phyloP scores from a whole-genome alignment of 1,140 invertebrate genomes.

The Platyura marginata region DNA sequence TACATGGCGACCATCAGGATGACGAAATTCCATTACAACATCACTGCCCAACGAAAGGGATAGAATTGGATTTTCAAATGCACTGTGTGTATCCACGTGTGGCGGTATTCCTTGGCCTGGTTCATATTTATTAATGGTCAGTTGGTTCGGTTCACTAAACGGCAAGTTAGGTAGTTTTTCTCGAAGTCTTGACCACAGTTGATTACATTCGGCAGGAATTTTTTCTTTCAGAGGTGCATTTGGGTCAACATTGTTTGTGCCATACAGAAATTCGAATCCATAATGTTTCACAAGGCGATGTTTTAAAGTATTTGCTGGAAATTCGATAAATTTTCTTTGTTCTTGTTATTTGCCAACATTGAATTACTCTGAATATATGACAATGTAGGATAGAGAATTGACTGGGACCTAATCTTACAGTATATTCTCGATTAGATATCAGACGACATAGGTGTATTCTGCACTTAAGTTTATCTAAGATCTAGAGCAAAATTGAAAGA shows the following conservation, averaged over 20 bases:
- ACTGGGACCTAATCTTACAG: too few relatives aligned
- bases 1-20: conserved; percentile 31
- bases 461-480: too few relatives aligned
- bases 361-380: too few relatives aligned
- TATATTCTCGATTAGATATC: too few relatives aligned
- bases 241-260: conserved; percentile 70
- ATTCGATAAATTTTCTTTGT: too few relatives aligned
- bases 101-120: conserved; percentile 89
- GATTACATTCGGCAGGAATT: conserved; percentile 52
- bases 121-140: conserved; percentile 82
- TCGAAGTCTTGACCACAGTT: conserved; percentile 42
- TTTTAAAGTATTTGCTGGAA: conserved; percentile 41
- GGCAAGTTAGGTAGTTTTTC: conserved; percentile 24
- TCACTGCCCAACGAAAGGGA: conserved; percentile 75
- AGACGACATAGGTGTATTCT: too few relatives aligned
- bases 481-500: too few relatives aligned
- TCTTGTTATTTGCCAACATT: too few relatives aligned
- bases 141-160: conserved; percentile 55
- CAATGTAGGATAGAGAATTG: too few relatives aligned
- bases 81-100: conserved; percentile 90
- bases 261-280: conserved; percentile 87
- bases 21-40: conserved; percentile 76
- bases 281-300: conserved; percentile 80
- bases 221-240: conserved; percentile 39
- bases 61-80: conserved; percentile 77